Percentiles rank a stretch among this genome's conserved stretches.
Evolutionary conservation across 37 sponge, comb jelly and placozoan species (phyloP).

Genomic region (Tethya wilhelma): DNA sequence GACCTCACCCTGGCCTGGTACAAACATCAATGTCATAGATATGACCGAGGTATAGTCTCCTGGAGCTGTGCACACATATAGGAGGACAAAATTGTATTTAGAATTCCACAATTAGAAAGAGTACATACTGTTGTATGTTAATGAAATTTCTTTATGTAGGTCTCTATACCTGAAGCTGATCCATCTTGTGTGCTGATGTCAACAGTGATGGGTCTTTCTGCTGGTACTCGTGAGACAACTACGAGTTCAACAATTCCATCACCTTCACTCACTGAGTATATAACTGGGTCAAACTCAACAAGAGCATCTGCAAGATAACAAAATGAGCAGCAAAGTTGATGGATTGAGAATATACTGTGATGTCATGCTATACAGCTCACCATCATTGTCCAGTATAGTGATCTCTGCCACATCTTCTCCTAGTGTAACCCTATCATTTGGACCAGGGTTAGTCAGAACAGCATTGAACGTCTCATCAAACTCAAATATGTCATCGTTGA

Average conservation of each 20-base stretch:
- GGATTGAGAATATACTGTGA: no score
- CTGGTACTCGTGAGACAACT: not conserved
- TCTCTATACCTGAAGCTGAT: conserved; percentile 38
- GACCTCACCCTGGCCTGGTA: no score
- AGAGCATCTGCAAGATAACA: not conserved
- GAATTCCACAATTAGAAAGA: no score
- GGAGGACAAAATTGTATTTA: no score
- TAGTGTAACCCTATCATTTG: not conserved
- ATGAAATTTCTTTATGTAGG: no score
- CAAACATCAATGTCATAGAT: no score
- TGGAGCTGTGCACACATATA: no score
- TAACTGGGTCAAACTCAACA: conserved; percentile 14
- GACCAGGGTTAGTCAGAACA: not conserved
- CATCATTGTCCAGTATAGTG: conserved; percentile 32
- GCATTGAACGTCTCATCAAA: conserved; percentile 11
- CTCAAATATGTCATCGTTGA: conserved; percentile 24
- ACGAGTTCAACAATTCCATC: conserved; percentile 5
- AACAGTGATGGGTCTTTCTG: conserved; percentile 2
- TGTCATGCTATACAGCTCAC: not conserved
- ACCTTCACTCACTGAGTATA: conserved; percentile 11
- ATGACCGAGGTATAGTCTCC: not conserved
- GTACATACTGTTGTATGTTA: no score
- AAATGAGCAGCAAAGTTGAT: not conserved
- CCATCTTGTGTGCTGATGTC: conserved; percentile 35
- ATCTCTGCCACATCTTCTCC: conserved; percentile 11